Base-by-base conservation (phyloP, 2,797 vertebrate genomes). In the Parambassis ranga region DNA sequence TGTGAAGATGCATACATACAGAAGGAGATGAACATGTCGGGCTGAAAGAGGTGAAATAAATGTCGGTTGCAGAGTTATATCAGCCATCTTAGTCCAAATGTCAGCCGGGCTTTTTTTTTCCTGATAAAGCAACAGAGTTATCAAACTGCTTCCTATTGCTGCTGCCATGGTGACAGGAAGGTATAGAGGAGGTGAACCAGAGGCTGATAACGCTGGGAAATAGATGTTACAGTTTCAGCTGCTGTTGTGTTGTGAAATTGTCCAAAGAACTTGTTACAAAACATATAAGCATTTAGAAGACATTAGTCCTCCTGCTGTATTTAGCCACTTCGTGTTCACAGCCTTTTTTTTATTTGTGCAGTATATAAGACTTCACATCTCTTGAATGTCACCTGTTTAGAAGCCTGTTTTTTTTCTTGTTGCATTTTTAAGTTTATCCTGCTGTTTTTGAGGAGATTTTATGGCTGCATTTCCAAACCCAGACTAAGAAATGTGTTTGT, bases 121-220 rank as follows among this genome's bases (percentile, higher is more conserved):
- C 61, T 32, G 79, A 86, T 86, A 88, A 88, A 81, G 75, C 69
- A 77, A 79, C 55, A 60, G 71, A 79, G 81, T 86, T 88, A 89
- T 88, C 86, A 89, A 73, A 67, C 71, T 27, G 61, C 81, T 81
- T 81, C 68, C 65, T 79, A 53, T 77, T 82, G 77, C 84, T 42
- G 86, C 72, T 83, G 88, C 87, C 68, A 79, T 71, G 75, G 82
- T 62, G 85, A 87, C 80, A 69, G 70, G 68, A 70, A 67, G 67
- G 77, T 75, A 70, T 62, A 57, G 76, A 73, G 53, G 59, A 65
- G 66, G 76, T 60, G 72, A 80, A 62, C 65, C 63, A 41, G 65
- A 57, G 53, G 37, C 57, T 36, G 84, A 87, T 81, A 82, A 84
- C 22, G 11, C 65, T 47, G 1, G 33, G 57, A 66, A 81, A 80